These are phyloP conservation scores for Thalassaphorura encarpata DNA, from an alignment of 1,140 invertebrate species.

Conservation along the genomic window DNA sequence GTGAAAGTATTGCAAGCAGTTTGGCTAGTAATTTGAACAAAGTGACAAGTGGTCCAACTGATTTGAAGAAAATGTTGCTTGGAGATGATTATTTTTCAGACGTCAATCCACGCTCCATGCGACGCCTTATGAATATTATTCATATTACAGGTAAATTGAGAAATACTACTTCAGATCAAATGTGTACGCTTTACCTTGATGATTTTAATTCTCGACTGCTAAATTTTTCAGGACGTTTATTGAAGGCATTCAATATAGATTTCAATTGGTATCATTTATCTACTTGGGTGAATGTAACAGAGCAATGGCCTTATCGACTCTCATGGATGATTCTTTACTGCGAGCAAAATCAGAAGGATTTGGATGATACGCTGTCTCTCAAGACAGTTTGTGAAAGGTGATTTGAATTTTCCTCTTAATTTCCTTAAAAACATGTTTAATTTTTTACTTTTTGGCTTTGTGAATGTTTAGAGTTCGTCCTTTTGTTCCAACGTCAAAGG, in stretches of 20 bases:
- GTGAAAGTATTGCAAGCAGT: slow-evolving; percentile 79
- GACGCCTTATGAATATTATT: slow-evolving; percentile 92
- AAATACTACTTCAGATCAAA: too few relatives aligned
- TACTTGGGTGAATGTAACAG: slow-evolving; percentile 95
- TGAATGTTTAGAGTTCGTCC: slow-evolving; percentile 55
- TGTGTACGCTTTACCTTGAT: too few relatives aligned
- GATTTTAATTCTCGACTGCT: too few relatives aligned
- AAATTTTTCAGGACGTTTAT: slow-evolving; percentile 65
- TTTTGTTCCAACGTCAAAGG: slow-evolving; percentile 70
- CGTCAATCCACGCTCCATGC: slow-evolving; percentile 93
- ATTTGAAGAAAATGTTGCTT: slow-evolving; percentile 73
- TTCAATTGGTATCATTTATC: slow-evolving; percentile 97
- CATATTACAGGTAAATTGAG: slow-evolving; percentile 74
- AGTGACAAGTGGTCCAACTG: slow-evolving; percentile 44
- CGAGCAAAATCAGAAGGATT: slow-evolving; percentile 73
- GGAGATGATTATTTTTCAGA: slow-evolving; percentile 95
- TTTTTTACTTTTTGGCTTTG: background rate
- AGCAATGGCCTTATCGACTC: slow-evolving; percentile 89
- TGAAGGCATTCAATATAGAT: slow-evolving; percentile 97
- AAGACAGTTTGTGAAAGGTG: slow-evolving; percentile 88
- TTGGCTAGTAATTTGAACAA: slow-evolving; percentile 76
- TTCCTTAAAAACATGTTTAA: slow-evolving; percentile 20
- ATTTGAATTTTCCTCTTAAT: slow-evolving; percentile 26
- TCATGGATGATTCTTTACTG: slow-evolving; percentile 95
- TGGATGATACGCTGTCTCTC: slow-evolving; percentile 74